Conservation (phyloP, 2,113 vertebrate species). For the Alexandromys fortis region DNA sequence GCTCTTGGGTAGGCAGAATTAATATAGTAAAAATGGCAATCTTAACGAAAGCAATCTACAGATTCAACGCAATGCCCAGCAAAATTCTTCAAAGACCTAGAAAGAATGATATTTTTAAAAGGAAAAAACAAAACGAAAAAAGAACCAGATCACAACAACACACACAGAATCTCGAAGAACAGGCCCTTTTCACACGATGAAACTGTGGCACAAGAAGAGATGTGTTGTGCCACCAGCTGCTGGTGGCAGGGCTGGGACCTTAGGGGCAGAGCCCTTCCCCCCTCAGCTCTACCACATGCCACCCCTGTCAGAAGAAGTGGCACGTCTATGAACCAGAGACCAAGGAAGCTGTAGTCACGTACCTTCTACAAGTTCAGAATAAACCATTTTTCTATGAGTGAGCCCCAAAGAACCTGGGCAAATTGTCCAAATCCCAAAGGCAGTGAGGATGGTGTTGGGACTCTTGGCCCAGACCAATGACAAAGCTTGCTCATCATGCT, state of each 20-base stretch:
- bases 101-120: neutral
- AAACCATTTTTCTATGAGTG: neutral
- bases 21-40: too few relatives aligned
- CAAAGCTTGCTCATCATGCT: neutral
- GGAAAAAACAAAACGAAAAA: neutral
- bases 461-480: neutral
- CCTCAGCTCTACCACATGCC: neutral
- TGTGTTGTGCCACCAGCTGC: neutral
- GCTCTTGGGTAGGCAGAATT: too few relatives aligned
- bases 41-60: too few relatives aligned
- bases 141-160: neutral
- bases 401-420: neutral
- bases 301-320: neutral
- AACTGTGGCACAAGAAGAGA: neutral
- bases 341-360: neutral
- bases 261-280: neutral
- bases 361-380: neutral
- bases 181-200: neutral
- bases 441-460: neutral
- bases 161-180: neutral
- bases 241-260: neutral
- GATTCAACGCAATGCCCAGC: too few relatives aligned
- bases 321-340: neutral
- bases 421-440: neutral
- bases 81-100: too few relatives aligned